A percentile compares a stretch with the other conserved stretches of the same genome.
These are phyloP conservation scores for Formica exsecta DNA, from an alignment of 1,140 invertebrate species.

Conservation along the genomic window DNA sequence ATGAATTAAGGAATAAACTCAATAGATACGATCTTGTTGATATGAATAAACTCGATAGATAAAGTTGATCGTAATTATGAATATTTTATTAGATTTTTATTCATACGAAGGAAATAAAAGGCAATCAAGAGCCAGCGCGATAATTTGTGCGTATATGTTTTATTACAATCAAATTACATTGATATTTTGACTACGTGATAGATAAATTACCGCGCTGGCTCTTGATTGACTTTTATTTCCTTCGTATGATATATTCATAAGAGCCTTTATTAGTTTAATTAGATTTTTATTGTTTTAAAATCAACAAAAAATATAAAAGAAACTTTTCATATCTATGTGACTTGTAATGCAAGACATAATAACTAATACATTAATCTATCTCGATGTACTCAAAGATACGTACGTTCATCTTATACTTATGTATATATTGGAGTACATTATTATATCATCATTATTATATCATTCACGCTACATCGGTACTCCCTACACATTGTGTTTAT, in stretches of 20 bases:
- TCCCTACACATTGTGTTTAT: slow-evolving; percentile 11
- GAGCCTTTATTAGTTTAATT: background rate
- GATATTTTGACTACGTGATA: too few relatives aligned
- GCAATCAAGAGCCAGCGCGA: too few relatives aligned
- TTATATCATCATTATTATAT: background rate
- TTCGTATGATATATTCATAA: too few relatives aligned
- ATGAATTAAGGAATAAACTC: background rate
- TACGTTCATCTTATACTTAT: too few relatives aligned
- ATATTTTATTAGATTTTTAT: background rate
- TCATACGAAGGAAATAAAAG: too few relatives aligned
- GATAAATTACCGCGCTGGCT: too few relatives aligned
- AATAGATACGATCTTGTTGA: background rate
- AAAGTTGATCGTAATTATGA: background rate
- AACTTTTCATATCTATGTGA: background rate
- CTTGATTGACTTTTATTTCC: too few relatives aligned
- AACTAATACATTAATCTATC: background rate
- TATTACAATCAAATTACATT: too few relatives aligned
- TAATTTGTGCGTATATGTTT: too few relatives aligned
- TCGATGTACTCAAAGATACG: background rate
- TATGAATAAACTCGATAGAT: background rate
- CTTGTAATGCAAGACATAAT: background rate
- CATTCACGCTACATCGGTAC: background rate
- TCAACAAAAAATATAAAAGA: background rate
- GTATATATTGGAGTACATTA: background rate
- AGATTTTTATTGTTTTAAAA: background rate